Conservation (phyloP, 2,888 invertebrate species). For the Strigamia crassipes region DNA sequence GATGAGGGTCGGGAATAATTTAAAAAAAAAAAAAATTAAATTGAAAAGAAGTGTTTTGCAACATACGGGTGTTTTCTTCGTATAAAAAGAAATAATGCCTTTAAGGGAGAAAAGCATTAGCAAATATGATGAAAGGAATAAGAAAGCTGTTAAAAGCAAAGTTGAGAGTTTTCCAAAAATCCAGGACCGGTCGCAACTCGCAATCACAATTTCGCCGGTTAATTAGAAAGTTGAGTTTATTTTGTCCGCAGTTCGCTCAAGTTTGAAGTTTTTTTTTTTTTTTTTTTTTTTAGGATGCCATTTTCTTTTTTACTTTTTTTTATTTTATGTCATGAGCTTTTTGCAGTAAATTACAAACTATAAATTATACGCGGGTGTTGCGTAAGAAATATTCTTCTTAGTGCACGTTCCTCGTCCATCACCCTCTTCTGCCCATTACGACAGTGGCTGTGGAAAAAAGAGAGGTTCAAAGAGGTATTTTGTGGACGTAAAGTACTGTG, state of each 20-base stretch:
- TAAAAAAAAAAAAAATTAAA: neutral
- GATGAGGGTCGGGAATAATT: neutral
- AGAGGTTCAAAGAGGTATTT: neutral
- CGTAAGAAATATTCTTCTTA: neutral
- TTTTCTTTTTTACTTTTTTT: neutral
- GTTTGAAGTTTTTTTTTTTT: neutral
- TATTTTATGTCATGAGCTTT: neutral
- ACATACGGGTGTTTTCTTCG: neutral
- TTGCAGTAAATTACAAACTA: neutral
- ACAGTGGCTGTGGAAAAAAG: neutral
- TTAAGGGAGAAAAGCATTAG: neutral
- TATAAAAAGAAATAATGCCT: neutral
- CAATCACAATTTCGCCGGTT: neutral
- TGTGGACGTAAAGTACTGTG: neutral
- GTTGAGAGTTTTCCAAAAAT: neutral
- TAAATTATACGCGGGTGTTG: neutral
- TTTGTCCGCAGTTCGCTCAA: neutral
- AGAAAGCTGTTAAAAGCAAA: neutral
- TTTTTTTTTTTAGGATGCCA: neutral
- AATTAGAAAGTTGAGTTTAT: neutral
- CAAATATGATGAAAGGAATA: neutral
- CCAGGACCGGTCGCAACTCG: too few relatives aligned
- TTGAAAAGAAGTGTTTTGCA: neutral
- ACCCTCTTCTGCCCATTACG: neutral
- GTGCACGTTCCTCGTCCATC: neutral